Evolutionary conservation across 2,888 invertebrate genomes (phyloP).

Genomic region (Brassicogethes aeneus): DNA sequence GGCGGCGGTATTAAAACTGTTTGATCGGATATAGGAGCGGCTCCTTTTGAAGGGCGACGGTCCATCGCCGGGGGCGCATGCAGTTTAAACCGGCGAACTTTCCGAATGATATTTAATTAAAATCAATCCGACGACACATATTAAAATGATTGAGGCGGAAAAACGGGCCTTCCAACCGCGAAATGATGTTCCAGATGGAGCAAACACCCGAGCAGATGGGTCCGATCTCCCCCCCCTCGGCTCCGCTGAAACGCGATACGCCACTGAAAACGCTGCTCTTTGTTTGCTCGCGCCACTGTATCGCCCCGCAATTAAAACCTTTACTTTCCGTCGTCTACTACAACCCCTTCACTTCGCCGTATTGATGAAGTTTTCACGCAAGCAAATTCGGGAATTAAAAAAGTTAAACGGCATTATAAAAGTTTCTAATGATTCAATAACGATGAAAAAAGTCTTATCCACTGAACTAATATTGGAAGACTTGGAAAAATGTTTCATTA

Average conservation of each 20-base stretch:
- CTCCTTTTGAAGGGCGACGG: no score
- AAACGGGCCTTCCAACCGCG: constrained; percentile 24
- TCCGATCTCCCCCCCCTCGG: constrained; percentile 3
- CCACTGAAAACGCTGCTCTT: constrained; percentile 18
- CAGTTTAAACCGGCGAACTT: constrained; percentile 1
- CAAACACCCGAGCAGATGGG: constrained; percentile 38
- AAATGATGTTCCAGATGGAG: constrained; percentile 38
- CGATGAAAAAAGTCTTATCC: no score
- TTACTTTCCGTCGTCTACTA: constrained; percentile 20
- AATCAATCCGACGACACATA: constrained; percentile 9
- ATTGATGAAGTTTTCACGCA: no score
- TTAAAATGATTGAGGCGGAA: constrained; percentile 6
- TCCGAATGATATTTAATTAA: constrained; percentile 7
- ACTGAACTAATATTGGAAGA: no score
- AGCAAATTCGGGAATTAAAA: no score
- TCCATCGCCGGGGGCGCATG: background rate
- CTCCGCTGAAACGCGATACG: constrained; percentile 11
- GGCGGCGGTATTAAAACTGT: no score
- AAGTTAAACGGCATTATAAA: no score
- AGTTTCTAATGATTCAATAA: no score
- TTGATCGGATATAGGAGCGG: no score
- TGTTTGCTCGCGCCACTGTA: constrained; percentile 35
- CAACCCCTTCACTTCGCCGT: constrained; percentile 17
- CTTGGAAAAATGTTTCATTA: no score
- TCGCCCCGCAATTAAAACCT: constrained; percentile 34